Evolutionary conservation across 2,113 vertebrate species (phyloP).

Genomic region (Formicarius rufipectus): DNA sequence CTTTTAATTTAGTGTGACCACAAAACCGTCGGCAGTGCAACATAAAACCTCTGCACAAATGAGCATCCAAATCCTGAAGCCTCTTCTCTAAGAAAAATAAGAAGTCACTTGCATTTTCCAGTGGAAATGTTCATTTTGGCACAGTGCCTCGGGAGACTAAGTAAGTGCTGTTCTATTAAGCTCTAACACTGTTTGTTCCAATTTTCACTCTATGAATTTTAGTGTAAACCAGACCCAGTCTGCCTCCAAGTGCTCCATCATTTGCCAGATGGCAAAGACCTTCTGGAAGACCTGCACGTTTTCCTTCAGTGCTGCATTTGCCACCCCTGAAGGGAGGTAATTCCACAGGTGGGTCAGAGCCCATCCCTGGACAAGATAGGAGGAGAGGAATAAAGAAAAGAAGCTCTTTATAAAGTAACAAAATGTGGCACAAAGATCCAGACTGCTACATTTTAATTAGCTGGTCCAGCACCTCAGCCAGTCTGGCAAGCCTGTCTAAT

Average conservation of each 20-base stretch:
- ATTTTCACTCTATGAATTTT: background rate
- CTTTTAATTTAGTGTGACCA: background rate
- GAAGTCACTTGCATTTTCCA: background rate
- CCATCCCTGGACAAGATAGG: background rate
- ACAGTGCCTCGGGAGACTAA: background rate
- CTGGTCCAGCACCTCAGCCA: background rate
- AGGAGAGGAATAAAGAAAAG: background rate
- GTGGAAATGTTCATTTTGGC: conserved; percentile 8
- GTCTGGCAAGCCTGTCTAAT: background rate
- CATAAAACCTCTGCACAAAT: background rate
- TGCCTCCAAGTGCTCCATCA: background rate
- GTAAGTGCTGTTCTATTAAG: background rate
- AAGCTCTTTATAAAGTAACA: background rate
- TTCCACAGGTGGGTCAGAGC: background rate
- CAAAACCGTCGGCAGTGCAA: background rate
- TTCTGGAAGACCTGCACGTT: background rate
- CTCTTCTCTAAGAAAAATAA: background rate
- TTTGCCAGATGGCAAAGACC: background rate
- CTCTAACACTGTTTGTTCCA: background rate
- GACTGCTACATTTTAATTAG: background rate
- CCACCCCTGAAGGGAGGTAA: background rate
- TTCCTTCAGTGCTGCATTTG: background rate
- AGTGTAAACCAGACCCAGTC: background rate
- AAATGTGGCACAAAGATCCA: background rate
- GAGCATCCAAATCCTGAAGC: background rate